These are phyloP conservation scores for Arctia plantaginis DNA, from an alignment of 2,888 invertebrate species.

Conservation along the genomic window DNA sequence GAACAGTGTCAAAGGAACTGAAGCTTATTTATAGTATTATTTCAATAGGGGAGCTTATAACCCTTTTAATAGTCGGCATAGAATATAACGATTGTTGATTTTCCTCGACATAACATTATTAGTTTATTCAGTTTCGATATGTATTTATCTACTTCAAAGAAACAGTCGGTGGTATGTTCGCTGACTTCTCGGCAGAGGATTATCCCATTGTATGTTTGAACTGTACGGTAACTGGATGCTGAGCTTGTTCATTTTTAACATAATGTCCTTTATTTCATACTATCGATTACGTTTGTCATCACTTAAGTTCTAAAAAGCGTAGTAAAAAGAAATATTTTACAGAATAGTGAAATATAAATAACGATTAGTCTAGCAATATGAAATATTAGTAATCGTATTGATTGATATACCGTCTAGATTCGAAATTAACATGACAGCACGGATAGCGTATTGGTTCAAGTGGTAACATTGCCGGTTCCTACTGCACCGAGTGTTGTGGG, in stretches of 20 bases:
- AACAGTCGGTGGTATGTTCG: neutral
- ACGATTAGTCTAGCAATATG: too few species aligned
- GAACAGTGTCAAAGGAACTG: neutral
- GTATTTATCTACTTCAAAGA: neutral
- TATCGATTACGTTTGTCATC: neutral
- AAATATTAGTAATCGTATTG: too few species aligned
- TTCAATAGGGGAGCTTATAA: neutral
- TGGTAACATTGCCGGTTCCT: too few species aligned
- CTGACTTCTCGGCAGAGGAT: neutral
- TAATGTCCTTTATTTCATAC: neutral
- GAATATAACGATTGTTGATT: conserved; percentile 2
- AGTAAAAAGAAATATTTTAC: too few species aligned
- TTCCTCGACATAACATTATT: neutral
- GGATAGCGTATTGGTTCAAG: too few species aligned
- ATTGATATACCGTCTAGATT: too few species aligned
- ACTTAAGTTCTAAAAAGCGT: neutral
- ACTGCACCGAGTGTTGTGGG: too few species aligned
- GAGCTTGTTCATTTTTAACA: neutral
- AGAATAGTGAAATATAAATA: neutral
- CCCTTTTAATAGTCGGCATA: neutral
- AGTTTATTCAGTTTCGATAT: neutral
- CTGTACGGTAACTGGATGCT: neutral
- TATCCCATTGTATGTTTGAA: neutral
- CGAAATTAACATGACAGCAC: too few species aligned
- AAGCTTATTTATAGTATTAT: neutral